Evolutionary conservation across 2,888 invertebrate genomes (phyloP).

Genomic region (Cosmia pyralina): DNA sequence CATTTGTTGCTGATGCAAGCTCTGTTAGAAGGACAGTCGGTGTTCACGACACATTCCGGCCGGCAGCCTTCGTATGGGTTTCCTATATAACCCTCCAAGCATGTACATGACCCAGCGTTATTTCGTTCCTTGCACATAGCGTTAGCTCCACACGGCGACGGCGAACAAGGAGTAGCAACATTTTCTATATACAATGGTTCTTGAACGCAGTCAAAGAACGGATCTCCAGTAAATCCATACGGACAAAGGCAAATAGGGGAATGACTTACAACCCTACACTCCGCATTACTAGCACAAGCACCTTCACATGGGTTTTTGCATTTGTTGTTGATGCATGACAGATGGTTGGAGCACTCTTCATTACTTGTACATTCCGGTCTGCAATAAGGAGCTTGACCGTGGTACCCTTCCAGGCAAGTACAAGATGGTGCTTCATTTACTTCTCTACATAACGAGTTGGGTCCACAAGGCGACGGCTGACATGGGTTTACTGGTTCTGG

Average conservation of each 20-base stretch:
- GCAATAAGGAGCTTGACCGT: conserved; percentile 94
- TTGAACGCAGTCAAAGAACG: conserved; percentile 92
- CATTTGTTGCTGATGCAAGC: conserved; percentile 94
- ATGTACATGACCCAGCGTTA: conserved; percentile 92
- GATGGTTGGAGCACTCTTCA: conserved; percentile 92
- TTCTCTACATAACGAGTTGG: conserved; percentile 93
- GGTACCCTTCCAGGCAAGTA: conserved; percentile 92
- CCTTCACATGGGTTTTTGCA: conserved; percentile 94
- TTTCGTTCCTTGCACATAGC: conserved; percentile 91
- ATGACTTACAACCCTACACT: conserved; percentile 94
- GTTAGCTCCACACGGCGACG: conserved; percentile 92
- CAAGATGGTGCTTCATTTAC: conserved; percentile 93
- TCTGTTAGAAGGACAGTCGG: conserved; percentile 92
- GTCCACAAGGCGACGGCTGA: conserved; percentile 94
- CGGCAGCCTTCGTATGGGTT: conserved; percentile 95
- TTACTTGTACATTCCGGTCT: conserved; percentile 95
- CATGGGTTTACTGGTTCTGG: conserved; percentile 91
- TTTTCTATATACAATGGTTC: conserved; percentile 78
- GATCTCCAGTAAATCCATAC: conserved; percentile 93
- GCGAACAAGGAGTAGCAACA: conserved; percentile 90
- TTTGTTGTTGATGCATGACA: conserved; percentile 94
- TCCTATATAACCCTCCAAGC: conserved; percentile 93
- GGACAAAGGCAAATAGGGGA: conserved; percentile 94
- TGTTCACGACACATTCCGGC: conserved; percentile 93
- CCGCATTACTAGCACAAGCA: conserved; percentile 93